Conservation (phyloP, 1,140 invertebrate species). For the Camponotus pennsylvanicus region DNA sequence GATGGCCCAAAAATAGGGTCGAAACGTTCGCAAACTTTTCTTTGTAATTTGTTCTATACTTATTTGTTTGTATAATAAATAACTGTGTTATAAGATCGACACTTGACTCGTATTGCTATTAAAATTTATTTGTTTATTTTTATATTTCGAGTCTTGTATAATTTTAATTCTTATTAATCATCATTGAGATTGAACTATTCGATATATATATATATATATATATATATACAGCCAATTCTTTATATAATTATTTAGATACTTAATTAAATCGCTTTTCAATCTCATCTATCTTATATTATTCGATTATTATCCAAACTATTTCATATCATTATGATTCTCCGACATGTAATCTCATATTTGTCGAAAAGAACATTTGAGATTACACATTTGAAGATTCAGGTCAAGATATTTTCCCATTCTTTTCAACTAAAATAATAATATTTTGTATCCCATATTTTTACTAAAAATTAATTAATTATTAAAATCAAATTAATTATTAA, state of each 20-base stretch:
- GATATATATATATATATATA: no score
- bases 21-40: no score
- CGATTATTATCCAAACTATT: background rate
- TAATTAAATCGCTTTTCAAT: background rate
- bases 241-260: background rate
- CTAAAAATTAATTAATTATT: background rate
- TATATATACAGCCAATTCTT: background rate
- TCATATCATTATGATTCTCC: background rate
- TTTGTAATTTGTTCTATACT: no score
- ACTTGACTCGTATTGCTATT: no score
- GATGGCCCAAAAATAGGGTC: no score
- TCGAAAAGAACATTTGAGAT: background rate
- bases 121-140: no score
- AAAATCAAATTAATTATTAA: background rate
- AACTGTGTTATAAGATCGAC: no score
- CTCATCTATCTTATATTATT: background rate
- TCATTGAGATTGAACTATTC: background rate
- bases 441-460: background rate
- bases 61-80: no score
- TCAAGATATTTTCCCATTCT: background rate
- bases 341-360: background rate
- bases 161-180: background rate
- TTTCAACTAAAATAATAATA: background rate
- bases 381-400: background rate
- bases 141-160: no score